Conservation (phyloP, 1,140 invertebrate genomes). For the Caerostris extrusa region DNA sequence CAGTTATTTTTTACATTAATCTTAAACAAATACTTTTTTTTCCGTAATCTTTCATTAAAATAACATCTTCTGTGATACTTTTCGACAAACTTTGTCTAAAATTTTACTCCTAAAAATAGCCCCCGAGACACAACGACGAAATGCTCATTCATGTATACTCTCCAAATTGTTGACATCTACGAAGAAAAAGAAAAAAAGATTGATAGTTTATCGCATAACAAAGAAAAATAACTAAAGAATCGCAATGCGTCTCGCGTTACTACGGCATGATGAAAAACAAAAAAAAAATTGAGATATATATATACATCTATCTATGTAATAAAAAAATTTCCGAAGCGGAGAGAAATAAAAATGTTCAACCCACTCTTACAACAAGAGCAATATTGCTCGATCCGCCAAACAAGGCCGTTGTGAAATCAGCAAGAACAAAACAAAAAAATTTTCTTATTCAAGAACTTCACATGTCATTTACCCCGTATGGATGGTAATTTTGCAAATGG, state of each 20-base stretch:
- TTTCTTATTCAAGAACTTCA: not conserved
- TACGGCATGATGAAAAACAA: not conserved
- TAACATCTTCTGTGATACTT: not conserved
- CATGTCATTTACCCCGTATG: slow-evolving; percentile 47
- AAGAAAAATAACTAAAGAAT: not conserved
- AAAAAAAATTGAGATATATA: not conserved
- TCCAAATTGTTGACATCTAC: not conserved
- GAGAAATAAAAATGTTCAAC: slow-evolving; percentile 48
- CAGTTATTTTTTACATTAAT: too few species aligned
- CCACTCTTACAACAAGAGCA: slow-evolving; percentile 45
- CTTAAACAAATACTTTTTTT: too few species aligned
- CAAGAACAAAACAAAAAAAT: not conserved
- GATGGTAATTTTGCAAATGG: slow-evolving; percentile 46
- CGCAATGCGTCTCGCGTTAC: not conserved
- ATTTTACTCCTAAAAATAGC: not conserved
- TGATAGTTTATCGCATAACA: slow-evolving; percentile 17
- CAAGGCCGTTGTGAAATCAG: not conserved
- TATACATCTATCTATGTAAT: not conserved
- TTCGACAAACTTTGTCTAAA: not conserved
- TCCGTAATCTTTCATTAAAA: not conserved
- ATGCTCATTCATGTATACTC: not conserved
- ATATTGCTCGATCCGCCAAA: slow-evolving; percentile 34
- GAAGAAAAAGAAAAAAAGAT: not conserved
- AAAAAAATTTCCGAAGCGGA: not conserved
- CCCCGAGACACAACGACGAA: not conserved